phyloP scores from a whole-genome alignment of 2,113 vertebrate genomes.

The Phrynosoma platyrhinos region DNA sequence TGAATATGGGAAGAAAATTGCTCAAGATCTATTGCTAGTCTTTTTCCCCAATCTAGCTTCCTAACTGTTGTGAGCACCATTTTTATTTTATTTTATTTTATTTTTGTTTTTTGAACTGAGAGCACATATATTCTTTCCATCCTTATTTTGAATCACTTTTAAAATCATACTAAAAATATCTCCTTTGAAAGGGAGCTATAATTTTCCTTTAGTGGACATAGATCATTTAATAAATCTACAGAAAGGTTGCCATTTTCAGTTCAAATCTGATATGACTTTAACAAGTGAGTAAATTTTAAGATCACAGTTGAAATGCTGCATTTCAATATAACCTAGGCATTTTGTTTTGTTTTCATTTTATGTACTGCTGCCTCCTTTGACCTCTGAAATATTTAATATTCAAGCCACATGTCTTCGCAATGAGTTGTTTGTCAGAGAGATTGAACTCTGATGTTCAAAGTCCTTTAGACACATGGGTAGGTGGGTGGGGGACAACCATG shows the following conservation, averaged over 20 bases:
- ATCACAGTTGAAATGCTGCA: neutral
- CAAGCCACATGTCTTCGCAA: neutral
- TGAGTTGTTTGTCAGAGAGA: neutral
- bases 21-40: too few relatives aligned
- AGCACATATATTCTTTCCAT: too few relatives aligned
- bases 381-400: neutral
- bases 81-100: too few relatives aligned
- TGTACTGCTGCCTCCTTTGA: neutral
- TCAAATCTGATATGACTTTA: neutral
- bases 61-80: too few relatives aligned
- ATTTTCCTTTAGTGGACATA: neutral
- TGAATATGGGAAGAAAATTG: too few relatives aligned
- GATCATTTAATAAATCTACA: accelerated
- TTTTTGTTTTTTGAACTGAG: too few relatives aligned
- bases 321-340: conserved; percentile 28
- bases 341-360: neutral
- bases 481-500: too few relatives aligned
- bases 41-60: too few relatives aligned
- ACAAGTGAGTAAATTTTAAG: accelerated
- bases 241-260: conserved; percentile 20
- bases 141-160: conserved; percentile 6
- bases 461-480: neutral
- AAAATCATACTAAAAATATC: neutral
- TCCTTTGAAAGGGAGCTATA: neutral
- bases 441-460: neutral